A percentile compares a stretch with the other conserved stretches of the same genome.
phyloP scores from a whole-genome alignment of 2,888 invertebrate species.

The Acanthoscelides obtectus region DNA sequence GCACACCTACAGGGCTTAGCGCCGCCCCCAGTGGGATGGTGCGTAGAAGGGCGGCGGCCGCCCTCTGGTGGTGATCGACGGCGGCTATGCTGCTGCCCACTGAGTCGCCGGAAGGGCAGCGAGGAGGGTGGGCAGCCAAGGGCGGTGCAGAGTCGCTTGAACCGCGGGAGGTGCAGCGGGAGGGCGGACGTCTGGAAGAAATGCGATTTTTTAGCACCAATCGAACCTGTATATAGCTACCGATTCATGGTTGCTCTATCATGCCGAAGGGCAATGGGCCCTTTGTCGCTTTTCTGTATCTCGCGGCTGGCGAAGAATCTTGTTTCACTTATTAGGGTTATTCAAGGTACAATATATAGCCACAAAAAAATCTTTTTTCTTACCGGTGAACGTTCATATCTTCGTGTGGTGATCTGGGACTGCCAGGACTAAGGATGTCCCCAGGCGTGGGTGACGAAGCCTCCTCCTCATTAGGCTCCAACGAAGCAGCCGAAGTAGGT shows the following conservation, averaged over 20 bases:
- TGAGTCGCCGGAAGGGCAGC: conserved; percentile 76
- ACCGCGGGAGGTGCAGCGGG: conserved; percentile 77
- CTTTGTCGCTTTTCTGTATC: too few species aligned
- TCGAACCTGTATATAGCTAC: too few species aligned
- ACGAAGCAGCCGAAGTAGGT: conserved; percentile 45
- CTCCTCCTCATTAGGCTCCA: conserved; percentile 42
- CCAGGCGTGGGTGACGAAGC: conserved; percentile 41
- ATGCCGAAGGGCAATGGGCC: too few species aligned
- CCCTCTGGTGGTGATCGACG: not conserved
- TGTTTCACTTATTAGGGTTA: too few species aligned
- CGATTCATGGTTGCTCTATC: too few species aligned
- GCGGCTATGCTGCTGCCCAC: conserved; percentile 64
- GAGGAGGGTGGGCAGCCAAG: conserved; percentile 41
- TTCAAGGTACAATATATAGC: too few species aligned
- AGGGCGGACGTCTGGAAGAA: conserved; percentile 72
- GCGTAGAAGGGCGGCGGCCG: conserved; percentile 47
- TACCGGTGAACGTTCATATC: conserved; percentile 28
- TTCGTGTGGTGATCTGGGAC: conserved; percentile 39
- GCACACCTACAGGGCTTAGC: conserved; percentile 64
- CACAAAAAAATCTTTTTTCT: too few species aligned
- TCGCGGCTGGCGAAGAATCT: too few species aligned
- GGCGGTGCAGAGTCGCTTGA: conserved; percentile 57
- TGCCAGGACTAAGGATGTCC: conserved; percentile 41
- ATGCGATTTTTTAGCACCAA: not conserved
- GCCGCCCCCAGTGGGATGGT: conserved; percentile 54